Percentiles rank a stretch among this genome's conserved stretches.
Evolutionary conservation across 2,797 vertebrate genomes (phyloP).

Genomic region (Champsocephalus gunnari): DNA sequence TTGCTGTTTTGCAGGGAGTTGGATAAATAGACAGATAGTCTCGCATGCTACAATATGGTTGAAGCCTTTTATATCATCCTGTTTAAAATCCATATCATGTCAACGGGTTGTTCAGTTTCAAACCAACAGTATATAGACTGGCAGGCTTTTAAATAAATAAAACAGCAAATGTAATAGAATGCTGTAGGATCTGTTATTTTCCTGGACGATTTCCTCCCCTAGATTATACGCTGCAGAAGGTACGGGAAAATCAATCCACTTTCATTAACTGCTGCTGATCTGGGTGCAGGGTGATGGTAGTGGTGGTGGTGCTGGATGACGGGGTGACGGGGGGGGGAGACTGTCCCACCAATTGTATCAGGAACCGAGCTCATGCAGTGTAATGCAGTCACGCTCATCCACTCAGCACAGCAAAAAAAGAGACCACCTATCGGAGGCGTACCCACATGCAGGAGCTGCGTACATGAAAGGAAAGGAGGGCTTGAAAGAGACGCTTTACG

Average conservation of each 20-base stretch:
- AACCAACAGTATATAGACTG: conserved; percentile 16
- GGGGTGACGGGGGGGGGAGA: conserved; percentile 9
- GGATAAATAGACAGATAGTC: background rate
- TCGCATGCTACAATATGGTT: background rate
- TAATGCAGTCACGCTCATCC: conserved; percentile 51
- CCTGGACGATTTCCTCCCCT: conserved; percentile 57
- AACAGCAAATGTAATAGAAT: conserved; percentile 50
- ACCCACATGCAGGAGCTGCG: conserved; percentile 33
- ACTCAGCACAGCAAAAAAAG: conserved; percentile 21
- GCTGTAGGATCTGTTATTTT: conserved; percentile 55
- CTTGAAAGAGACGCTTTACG: conserved; percentile 66
- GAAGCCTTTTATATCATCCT: background rate
- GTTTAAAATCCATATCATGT: background rate
- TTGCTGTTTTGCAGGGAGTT: background rate
- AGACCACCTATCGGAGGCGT: conserved; percentile 56
- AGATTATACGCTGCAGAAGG: conserved; percentile 61
- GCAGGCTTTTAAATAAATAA: conserved; percentile 40
- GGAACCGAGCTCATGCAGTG: conserved; percentile 60
- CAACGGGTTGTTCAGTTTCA: conserved; percentile 6
- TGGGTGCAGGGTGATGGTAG: conserved; percentile 25
- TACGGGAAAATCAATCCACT: conserved; percentile 79
- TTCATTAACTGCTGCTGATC: conserved; percentile 80
- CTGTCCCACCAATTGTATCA: conserved; percentile 59
- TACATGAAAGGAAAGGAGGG: conserved; percentile 68
- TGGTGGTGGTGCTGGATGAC: background rate